A percentile compares a stretch with the other conserved stretches of the same genome.
These are phyloP conservation scores for Phoenoteleia sp. DNA, from an alignment of 2,888 invertebrate genomes.

Conservation along the genomic window DNA sequence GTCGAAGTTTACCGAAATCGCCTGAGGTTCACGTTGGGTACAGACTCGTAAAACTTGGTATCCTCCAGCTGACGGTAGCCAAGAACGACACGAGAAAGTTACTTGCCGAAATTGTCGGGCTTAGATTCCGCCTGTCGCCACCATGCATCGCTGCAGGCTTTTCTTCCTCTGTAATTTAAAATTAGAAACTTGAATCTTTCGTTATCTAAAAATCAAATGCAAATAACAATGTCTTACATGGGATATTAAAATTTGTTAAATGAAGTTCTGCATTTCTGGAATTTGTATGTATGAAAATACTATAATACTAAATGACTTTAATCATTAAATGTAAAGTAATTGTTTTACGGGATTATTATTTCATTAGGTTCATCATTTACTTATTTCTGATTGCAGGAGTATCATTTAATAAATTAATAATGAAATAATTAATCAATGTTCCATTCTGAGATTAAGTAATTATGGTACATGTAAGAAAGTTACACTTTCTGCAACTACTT, in stretches of 20 bases:
- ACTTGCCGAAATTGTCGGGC: slow-evolving; percentile 84
- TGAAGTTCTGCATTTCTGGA: too few relatives aligned
- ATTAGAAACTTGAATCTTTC: slow-evolving; percentile 75
- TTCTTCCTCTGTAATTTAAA: slow-evolving; percentile 82
- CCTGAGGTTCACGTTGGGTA: slow-evolving; percentile 84
- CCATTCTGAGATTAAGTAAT: slow-evolving; percentile 8
- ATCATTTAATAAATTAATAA: neutral
- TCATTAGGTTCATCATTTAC: too few relatives aligned
- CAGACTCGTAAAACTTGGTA: slow-evolving; percentile 85
- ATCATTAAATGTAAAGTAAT: too few relatives aligned
- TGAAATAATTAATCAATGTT: neutral
- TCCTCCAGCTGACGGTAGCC: slow-evolving; percentile 85
- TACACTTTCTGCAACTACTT: slow-evolving; percentile 14
- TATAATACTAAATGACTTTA: too few relatives aligned
- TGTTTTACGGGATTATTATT: too few relatives aligned
- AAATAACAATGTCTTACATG: slow-evolving; percentile 17
- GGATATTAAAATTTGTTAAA: slow-evolving; percentile 15
- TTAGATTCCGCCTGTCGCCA: slow-evolving; percentile 84
- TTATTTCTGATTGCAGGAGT: too few relatives aligned
- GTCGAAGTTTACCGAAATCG: slow-evolving; percentile 61
- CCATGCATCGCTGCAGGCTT: slow-evolving; percentile 85
- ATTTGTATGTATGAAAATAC: too few relatives aligned
- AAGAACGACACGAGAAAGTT: slow-evolving; percentile 84
- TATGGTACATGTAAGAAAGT: slow-evolving; percentile 39
- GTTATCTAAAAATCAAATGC: slow-evolving; percentile 51